Percentiles rank a stretch among this genome's conserved stretches.
phyloP scores from a whole-genome alignment of 1,140 invertebrate genomes.

The Drosophila fuyamai region DNA sequence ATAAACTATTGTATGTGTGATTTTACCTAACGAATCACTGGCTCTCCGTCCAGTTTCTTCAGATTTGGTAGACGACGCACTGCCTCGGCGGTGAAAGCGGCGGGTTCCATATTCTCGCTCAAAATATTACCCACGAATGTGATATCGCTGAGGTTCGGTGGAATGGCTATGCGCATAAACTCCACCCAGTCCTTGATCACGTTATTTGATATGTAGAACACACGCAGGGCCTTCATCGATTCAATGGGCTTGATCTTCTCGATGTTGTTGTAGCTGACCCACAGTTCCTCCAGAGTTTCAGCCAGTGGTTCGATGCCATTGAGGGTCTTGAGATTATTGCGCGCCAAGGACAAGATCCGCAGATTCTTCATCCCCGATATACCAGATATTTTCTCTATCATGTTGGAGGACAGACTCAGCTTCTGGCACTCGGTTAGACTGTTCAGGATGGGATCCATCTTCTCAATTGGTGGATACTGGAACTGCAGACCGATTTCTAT shows the following conservation, averaged over 20 bases:
- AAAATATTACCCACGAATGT: slow-evolving; percentile 94
- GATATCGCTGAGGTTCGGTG: slow-evolving; percentile 88
- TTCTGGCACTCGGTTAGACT: slow-evolving; percentile 90
- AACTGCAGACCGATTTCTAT: slow-evolving; percentile 91
- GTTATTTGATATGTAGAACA: slow-evolving; percentile 96
- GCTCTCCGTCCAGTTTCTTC: slow-evolving; percentile 93
- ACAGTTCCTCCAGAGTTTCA: slow-evolving; percentile 95
- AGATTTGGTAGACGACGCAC: slow-evolving; percentile 90
- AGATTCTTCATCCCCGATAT: slow-evolving; percentile 92
- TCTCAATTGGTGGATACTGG: slow-evolving; percentile 93
- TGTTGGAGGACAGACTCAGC: slow-evolving; percentile 95
- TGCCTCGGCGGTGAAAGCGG: slow-evolving; percentile 90
- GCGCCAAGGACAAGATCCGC: slow-evolving; percentile 92
- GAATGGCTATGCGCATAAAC: slow-evolving; percentile 89
- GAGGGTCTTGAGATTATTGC: slow-evolving; percentile 96
- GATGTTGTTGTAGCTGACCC: slow-evolving; percentile 97
- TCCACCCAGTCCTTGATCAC: slow-evolving; percentile 95
- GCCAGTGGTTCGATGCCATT: slow-evolving; percentile 92
- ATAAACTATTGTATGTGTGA: background rate
- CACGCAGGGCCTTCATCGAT: slow-evolving; percentile 91
- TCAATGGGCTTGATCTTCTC: slow-evolving; percentile 96
- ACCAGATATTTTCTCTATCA: slow-evolving; percentile 95
- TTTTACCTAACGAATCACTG: slow-evolving; percentile 86
- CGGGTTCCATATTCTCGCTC: slow-evolving; percentile 90
- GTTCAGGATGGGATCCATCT: slow-evolving; percentile 90